phyloP scores from a whole-genome alignment of 1,140 invertebrate species.

The Hypsibius dujardini region DNA sequence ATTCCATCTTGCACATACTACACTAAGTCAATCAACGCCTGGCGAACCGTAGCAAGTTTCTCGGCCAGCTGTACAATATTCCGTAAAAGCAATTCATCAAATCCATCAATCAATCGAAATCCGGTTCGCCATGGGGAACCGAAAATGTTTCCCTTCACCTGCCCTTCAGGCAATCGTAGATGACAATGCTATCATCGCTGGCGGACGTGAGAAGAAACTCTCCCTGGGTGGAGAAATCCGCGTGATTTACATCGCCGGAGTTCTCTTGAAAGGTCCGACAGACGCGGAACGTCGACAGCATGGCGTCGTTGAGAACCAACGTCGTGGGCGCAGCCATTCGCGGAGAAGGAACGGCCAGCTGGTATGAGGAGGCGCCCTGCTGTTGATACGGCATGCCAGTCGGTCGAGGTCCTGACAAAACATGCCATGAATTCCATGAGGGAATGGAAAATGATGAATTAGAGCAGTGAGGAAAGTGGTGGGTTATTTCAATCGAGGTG shows the following conservation, averaged over 20 bases:
- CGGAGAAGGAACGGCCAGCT: not conserved
- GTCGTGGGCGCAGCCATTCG: not conserved
- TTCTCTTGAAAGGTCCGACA: conserved; percentile 63
- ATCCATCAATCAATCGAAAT: not conserved
- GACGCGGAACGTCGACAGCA: not conserved
- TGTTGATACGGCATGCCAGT: too few species aligned
- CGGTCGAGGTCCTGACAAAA: too few species aligned
- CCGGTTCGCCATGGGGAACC: not conserved
- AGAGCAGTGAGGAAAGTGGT: too few species aligned
- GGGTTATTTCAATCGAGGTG: too few species aligned
- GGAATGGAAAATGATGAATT: too few species aligned
- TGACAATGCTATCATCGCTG: conserved; percentile 97
- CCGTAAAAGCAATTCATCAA: too few species aligned
- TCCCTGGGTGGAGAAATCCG: conserved; percentile 86
- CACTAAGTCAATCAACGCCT: not conserved
- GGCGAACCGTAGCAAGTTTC: too few species aligned
- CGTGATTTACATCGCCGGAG: conserved; percentile 88
- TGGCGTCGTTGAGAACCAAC: not conserved
- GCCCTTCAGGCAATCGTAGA: conserved; percentile 96
- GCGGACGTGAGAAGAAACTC: conserved; percentile 90
- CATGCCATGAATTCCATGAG: too few species aligned
- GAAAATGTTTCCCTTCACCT: conserved; percentile 38
- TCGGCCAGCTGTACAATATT: too few species aligned
- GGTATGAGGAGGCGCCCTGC: not conserved
- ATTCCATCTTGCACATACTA: not conserved